phyloP scores from a whole-genome alignment of 2,797 vertebrate species.

The Nannoperca australis region DNA sequence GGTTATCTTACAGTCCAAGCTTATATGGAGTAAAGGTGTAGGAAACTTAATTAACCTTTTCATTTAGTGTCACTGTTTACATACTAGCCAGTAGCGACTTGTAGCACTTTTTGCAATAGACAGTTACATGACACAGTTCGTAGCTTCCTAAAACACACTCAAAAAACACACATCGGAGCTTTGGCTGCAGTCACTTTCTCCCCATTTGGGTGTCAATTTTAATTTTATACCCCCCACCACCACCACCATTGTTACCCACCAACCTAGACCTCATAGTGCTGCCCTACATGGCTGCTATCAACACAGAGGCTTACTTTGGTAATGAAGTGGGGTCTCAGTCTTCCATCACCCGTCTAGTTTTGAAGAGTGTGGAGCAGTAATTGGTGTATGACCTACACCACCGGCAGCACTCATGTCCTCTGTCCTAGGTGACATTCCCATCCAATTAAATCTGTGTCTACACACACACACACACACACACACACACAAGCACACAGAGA shows the following conservation, averaged over 20 bases:
- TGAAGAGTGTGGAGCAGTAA: conserved; percentile 79
- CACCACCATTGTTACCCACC: background rate
- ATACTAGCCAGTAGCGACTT: background rate
- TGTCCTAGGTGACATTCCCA: conserved; percentile 84
- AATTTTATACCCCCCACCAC: conserved; percentile 9
- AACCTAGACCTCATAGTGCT: conserved; percentile 25
- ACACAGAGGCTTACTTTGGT: conserved; percentile 66
- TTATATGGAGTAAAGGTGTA: background rate
- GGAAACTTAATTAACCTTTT: background rate
- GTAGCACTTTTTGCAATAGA: background rate
- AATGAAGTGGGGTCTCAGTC: conserved; percentile 79
- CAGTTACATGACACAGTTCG: background rate
- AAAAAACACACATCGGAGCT: background rate
- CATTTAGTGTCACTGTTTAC: conserved; percentile 8
- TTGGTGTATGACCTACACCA: conserved; percentile 84
- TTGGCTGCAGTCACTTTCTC: conserved; percentile 5
- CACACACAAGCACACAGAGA: conserved; percentile 21
- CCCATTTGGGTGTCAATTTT: conserved; percentile 44
- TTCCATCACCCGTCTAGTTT: conserved; percentile 70
- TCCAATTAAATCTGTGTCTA: conserved; percentile 78
- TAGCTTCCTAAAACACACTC: conserved; percentile 3
- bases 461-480: conserved; percentile 43
- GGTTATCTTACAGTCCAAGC: background rate
- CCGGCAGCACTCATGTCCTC: conserved; percentile 78
- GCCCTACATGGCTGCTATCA: conserved; percentile 70